Base-by-base conservation (phyloP, 92 coral and sea anemone species). In the Parazoanthus darwini region DNA sequence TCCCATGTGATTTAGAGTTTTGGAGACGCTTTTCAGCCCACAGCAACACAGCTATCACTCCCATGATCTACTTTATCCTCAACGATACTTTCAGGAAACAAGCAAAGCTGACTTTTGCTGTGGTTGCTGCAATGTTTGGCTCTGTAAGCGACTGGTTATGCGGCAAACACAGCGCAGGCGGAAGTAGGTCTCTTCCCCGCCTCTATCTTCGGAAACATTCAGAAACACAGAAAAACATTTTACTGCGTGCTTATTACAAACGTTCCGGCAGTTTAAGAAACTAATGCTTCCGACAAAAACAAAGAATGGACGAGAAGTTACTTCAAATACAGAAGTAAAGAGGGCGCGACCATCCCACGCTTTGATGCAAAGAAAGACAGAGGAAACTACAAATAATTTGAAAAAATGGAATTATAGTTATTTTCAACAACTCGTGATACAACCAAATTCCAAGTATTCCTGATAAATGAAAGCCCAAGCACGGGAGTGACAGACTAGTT, bases 21-120 rank as follows among this genome's bases (percentile, higher is more conserved):
- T 79, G 82, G 82, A 79, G 82, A 46, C 82, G 82, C 65, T 79
- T 79, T 25, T 10, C 38, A 13, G 82, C 82, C 22, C 82, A 79
- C 59, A 25, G 63, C 15, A 79, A 48, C 23, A 14, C 63, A 44
- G 82, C 82, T 26, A 79, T 79, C 39, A 79, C 82, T 15, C 82
- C 82, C 15, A 23, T 79, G 36, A 79, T 79, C 20, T 79, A 48
- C 48, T 79, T 79, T 48, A 14, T 48, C 37, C 46, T 79, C 66
- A 48, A 29, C 18, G 22, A 79, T 8, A 26, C 63, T 11, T 79
- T 35, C 20, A 46, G 82, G 43, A 46, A 25, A 26, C 16, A n/a
- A 48, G 59, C 43, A n/a, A 46, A 43, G 36, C 16, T 20, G n/a
- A 23, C 25, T 23, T 63, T 63, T 22, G 26, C 70, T 63, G 26